Percentiles rank a stretch among this genome's conserved stretches.
Evolutionary conservation across 2,113 vertebrate species (phyloP).

Genomic region (Pygoscelis antarcticus): DNA sequence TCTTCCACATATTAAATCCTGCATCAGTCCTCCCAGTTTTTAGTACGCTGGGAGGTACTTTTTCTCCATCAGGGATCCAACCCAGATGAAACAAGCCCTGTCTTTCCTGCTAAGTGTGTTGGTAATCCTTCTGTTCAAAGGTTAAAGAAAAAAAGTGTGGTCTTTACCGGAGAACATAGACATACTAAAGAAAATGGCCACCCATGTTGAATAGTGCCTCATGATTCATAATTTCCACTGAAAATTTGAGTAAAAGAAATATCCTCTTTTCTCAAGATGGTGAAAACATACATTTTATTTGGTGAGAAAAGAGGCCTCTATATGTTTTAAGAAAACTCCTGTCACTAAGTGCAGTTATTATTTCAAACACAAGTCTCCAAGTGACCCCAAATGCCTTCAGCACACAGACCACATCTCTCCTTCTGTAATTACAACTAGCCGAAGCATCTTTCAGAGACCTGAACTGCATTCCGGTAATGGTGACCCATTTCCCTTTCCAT

Average conservation of each 20-base stretch:
- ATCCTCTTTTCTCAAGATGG: background rate
- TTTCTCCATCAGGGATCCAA: background rate
- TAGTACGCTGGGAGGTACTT: background rate
- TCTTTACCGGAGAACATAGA: slow-evolving; percentile 14
- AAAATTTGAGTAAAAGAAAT: background rate
- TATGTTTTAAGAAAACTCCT: background rate
- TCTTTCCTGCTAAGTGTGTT: background rate
- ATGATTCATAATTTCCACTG: slow-evolving; percentile 30
- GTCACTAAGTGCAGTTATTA: background rate
- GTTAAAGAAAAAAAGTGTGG: background rate
- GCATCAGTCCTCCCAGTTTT: background rate
- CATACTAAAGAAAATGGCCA: background rate
- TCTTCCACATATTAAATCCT: slow-evolving; percentile 2
- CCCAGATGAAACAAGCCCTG: background rate
- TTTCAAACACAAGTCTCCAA: background rate
- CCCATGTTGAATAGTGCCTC: background rate
- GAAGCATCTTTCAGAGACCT: background rate
- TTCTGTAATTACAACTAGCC: background rate
- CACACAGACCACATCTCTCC: background rate
- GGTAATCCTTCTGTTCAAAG: background rate
- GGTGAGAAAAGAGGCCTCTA: background rate
- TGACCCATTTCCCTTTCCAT: background rate
- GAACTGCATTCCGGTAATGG: background rate
- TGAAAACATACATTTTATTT: background rate
- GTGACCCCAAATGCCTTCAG: background rate